Evolutionary conservation across 2,888 invertebrate genomes (phyloP).

Genomic region (Idaea straminata): DNA sequence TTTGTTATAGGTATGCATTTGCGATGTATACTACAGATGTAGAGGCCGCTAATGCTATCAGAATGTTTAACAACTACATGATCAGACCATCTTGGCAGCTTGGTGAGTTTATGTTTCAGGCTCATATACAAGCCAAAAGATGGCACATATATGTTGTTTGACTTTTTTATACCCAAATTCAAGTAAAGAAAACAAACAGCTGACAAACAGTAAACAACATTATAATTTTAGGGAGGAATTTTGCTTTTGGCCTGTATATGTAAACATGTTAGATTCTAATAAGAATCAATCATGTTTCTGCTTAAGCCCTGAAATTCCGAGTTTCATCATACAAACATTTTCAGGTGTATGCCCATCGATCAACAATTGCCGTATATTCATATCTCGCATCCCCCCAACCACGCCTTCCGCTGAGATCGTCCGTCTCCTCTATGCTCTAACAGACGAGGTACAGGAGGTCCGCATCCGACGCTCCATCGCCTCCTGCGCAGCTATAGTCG

Average conservation of each 20-base stretch:
- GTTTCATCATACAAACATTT: not conserved
- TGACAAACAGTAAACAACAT: too few relatives aligned
- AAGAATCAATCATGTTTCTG: not conserved
- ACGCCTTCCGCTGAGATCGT: slow-evolving; percentile 82
- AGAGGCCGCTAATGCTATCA: slow-evolving; percentile 83
- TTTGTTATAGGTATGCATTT: slow-evolving; percentile 81
- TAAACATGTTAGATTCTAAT: not conserved
- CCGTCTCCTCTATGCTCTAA: slow-evolving; percentile 75
- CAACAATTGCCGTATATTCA: slow-evolving; percentile 88
- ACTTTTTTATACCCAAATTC: too few relatives aligned
- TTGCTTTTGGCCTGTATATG: not conserved
- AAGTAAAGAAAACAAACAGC: too few relatives aligned
- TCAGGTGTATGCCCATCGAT: slow-evolving; percentile 85
- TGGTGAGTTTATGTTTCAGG: slow-evolving; percentile 44
- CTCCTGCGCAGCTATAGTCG: slow-evolving; percentile 84
- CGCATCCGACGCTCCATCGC: slow-evolving; percentile 67
- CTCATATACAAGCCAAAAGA: too few relatives aligned
- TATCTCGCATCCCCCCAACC: slow-evolving; percentile 79
- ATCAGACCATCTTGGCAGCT: slow-evolving; percentile 83
- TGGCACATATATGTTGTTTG: too few relatives aligned
- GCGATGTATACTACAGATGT: slow-evolving; percentile 82
- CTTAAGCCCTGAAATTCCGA: too few relatives aligned
- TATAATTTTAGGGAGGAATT: too few relatives aligned
- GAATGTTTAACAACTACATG: slow-evolving; percentile 84
- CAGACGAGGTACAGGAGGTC: slow-evolving; percentile 72